These are phyloP conservation scores for Rynchops niger DNA, from an alignment of 2,113 vertebrate species.

Conservation along the genomic window DNA sequence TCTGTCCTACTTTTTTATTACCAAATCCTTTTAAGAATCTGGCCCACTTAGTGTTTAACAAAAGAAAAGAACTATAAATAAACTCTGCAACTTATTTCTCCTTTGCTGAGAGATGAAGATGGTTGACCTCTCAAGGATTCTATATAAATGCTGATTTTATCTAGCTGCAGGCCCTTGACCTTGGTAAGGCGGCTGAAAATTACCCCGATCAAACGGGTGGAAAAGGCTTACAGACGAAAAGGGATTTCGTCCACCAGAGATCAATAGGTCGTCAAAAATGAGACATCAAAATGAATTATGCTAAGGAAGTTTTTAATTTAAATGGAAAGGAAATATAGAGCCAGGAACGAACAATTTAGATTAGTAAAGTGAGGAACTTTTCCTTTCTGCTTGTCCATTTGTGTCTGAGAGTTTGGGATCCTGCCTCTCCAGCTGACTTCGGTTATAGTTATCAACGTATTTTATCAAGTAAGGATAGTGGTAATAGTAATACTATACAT, in stretches of 20 bases:
- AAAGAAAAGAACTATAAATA: constrained; percentile 39
- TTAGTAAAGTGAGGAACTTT: neutral
- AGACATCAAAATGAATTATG: neutral
- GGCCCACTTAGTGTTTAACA: constrained; percentile 3
- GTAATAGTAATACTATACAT: neutral
- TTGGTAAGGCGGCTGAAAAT: constrained; percentile 55
- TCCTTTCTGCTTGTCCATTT: neutral
- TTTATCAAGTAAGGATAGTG: neutral
- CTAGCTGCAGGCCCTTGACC: constrained; percentile 31
- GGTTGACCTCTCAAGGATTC: constrained; percentile 33
- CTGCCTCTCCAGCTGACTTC: neutral
- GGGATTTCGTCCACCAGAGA: neutral
- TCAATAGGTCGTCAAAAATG: constrained; percentile 30
- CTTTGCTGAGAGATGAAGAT: constrained; percentile 58
- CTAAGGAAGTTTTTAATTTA: constrained; percentile 20
- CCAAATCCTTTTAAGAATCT: constrained; percentile 44
- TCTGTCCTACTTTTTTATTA: constrained; percentile 41
- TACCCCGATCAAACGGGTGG: constrained; percentile 34
- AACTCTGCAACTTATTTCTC: constrained; percentile 40
- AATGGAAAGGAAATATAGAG: neutral
- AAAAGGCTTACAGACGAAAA: constrained; percentile 50
- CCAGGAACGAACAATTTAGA: neutral
- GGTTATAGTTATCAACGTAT: neutral
- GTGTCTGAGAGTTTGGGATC: neutral
- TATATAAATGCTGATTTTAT: constrained; percentile 63